Base-by-base conservation (phyloP, 1,140 invertebrate genomes). In the Achroia grisella region DNA sequence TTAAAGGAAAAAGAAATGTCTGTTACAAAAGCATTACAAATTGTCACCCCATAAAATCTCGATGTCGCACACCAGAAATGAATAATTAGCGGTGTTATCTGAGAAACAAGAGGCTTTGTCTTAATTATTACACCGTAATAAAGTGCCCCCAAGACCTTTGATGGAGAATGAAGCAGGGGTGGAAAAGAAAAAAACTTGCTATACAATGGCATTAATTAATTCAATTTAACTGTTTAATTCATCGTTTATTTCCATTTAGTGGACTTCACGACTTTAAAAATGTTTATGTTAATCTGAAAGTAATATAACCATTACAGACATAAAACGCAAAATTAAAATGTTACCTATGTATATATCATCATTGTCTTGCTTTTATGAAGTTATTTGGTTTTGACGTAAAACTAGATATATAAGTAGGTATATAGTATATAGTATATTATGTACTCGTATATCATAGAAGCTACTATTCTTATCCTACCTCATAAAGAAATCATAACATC, bases 91-190 rank as follows among this genome's bases (percentile, higher is more conserved):
- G 41, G 55, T 56, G 56, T 72, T 65, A 66, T 60, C 48, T 50
- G 17, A 23, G 30, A 60, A 73, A 71, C 67, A 73, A 71, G 66
- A 62, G 73, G 57, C 63, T 82, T 70, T 72, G 62, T 80, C 78
- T 83, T 80, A 77, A 83, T 83, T 81, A 81, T 77, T 60, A 62
- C 69, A 66, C 70, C 77, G 73, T 83, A 79, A 76, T 67, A 72
- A 70, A 70, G 53, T 62, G 37, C 52, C 49, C 53, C 48, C 59
- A 60, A 65, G 70, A 59, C 62, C 64, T 57, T 52, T 50, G 47
- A 64, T 62, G 68, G 73, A 60, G 60, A 70, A 70, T 23, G 17
- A 23, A 23, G 6, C 17, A 23, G 17, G 17, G 17, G 17, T 6
- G 17, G 17, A 6, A 23, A 23, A 6, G n/a, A n/a, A 23, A 23